phyloP scores from a whole-genome alignment of 2,113 vertebrate genomes.

The Pachypanchax playfairii region DNA sequence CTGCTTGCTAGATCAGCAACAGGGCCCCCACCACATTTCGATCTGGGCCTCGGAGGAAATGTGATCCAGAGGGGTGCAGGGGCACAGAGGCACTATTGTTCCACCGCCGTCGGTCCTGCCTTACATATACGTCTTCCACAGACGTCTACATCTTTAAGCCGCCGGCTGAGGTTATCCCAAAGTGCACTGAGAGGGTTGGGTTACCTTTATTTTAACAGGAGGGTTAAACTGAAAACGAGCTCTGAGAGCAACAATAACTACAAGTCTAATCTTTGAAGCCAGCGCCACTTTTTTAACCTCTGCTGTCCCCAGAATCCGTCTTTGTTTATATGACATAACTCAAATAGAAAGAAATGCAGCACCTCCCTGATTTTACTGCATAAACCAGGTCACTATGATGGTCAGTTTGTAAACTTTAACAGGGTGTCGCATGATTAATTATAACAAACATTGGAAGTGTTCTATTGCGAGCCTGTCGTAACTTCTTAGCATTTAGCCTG shows the following conservation, averaged over 20 bases:
- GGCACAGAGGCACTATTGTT: conserved; percentile 78
- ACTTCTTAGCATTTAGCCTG: too few relatives aligned
- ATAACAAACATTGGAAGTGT: too few relatives aligned
- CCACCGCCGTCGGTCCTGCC: conserved; percentile 47
- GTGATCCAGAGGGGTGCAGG: conserved; percentile 70
- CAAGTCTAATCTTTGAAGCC: conserved; percentile 20
- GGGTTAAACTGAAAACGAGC: conserved; percentile 50
- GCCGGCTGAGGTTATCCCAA: conserved; percentile 59
- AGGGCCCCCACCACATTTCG: conserved; percentile 63
- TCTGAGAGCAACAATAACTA: conserved; percentile 29
- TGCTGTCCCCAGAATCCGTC: too few relatives aligned
- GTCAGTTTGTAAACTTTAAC: too few relatives aligned
- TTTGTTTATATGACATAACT: too few relatives aligned
- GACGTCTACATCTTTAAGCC: conserved; percentile 63
- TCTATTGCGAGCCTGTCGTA: too few relatives aligned
- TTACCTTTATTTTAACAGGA: conserved; percentile 56
- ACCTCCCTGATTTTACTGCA: too few relatives aligned
- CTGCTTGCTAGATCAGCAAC: conserved; percentile 62
- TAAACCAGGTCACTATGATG: too few relatives aligned
- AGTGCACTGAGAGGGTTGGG: conserved; percentile 60
- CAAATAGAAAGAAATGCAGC: too few relatives aligned
- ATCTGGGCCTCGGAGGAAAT: conserved; percentile 72
- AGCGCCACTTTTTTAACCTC: neutral
- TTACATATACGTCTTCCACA: conserved; percentile 57
- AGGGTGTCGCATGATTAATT: too few relatives aligned